phyloP scores from a whole-genome alignment of 2,797 vertebrate genomes.

The Rousettus madagascariensis region DNA sequence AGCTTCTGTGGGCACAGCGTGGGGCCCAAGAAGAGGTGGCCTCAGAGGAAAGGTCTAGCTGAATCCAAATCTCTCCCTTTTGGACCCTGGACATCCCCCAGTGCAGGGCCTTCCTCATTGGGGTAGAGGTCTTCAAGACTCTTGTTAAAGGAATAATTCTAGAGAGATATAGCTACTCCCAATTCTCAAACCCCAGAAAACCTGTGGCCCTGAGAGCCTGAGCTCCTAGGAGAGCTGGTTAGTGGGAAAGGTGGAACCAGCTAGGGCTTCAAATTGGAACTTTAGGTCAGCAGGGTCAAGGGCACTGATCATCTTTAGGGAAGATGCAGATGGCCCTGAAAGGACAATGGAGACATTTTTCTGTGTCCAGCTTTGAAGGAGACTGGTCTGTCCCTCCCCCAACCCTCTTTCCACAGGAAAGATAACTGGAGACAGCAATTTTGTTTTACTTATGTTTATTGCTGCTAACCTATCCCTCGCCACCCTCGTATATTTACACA shows the following conservation, averaged over 20 bases:
- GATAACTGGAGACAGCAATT: constrained; percentile 31
- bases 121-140: not conserved
- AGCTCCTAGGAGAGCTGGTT: not conserved
- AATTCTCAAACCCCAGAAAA: not conserved
- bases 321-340: not conserved
- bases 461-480: not conserved
- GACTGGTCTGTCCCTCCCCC: not conserved
- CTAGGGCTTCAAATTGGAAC: not conserved
- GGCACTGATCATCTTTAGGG: not conserved
- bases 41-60: not conserved
- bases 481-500: constrained; percentile 54
- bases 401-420: constrained; percentile 16
- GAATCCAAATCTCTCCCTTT: not conserved
- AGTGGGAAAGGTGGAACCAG: not conserved
- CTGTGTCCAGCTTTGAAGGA: constrained; percentile 9
- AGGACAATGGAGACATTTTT: constrained; percentile 13
- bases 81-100: not conserved
- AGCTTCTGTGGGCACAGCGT: not conserved
- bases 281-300: not conserved
- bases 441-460: constrained; percentile 67
- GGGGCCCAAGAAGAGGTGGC: not conserved
- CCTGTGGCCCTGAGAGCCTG: not conserved
- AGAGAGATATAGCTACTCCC: not conserved
- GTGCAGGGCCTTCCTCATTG: not conserved
- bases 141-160: not conserved